Evolutionary conservation across 2,797 vertebrate species (phyloP).

Genomic region (Chiroxiphia lanceolata): DNA sequence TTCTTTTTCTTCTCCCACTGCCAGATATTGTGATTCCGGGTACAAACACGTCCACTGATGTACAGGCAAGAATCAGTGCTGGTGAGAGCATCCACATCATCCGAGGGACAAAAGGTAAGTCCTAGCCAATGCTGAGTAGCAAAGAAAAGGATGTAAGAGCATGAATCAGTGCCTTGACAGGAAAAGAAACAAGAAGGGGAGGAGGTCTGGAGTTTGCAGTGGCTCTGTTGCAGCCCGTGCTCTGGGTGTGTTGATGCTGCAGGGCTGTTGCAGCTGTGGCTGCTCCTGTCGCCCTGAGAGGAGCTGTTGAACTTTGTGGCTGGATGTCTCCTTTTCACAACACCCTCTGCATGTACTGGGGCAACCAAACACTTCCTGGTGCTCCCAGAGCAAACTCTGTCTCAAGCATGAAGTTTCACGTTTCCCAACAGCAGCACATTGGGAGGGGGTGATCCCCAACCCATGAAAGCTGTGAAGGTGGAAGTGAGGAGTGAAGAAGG

Average conservation of each 20-base stretch:
- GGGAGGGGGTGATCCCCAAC: not conserved
- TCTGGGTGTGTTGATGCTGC: not conserved
- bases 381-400: not conserved
- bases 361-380: not conserved
- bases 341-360: not conserved
- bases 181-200: not conserved
- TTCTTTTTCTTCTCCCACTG: constrained; percentile 16
- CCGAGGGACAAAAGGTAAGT: constrained; percentile 94
- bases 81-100: constrained; percentile 98
- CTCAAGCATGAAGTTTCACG: not conserved
- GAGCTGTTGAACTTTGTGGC: not conserved
- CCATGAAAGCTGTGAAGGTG: not conserved
- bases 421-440: not conserved
- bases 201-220: not conserved
- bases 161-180: not conserved
- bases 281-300: not conserved
- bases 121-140: not conserved
- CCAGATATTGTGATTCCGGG: constrained; percentile 99
- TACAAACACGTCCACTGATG: constrained; percentile 92
- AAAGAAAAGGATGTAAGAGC: not conserved
- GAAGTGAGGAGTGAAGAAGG: not conserved
- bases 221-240: not conserved
- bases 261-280: not conserved
- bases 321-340: not conserved
- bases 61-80: constrained; percentile 94